A percentile compares a stretch with the other conserved stretches of the same genome.
Evolutionary conservation across 2,888 invertebrate species (phyloP).

Genomic region (Willowsia nigromaculata): DNA sequence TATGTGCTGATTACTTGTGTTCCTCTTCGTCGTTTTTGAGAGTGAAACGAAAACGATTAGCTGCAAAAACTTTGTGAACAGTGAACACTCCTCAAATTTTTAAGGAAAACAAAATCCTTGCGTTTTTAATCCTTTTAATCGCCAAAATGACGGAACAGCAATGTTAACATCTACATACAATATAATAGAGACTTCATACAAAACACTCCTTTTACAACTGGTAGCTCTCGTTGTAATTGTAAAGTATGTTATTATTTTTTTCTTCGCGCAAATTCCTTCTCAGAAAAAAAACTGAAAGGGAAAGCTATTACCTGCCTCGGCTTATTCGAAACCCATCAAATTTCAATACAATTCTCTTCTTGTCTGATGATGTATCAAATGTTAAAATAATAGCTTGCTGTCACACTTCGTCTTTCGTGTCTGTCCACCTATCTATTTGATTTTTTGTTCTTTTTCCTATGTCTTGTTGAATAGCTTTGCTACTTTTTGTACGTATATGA

Average conservation of each 20-base stretch:
- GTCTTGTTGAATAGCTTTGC: not conserved
- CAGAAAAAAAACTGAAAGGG: slow-evolving; percentile 28
- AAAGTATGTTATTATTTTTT: not conserved
- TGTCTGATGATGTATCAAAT: slow-evolving; percentile 42
- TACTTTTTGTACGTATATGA: slow-evolving; percentile 15
- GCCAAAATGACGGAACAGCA: slow-evolving; percentile 15
- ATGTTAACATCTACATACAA: not conserved
- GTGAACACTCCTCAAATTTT: slow-evolving; percentile 3
- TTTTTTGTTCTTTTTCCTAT: not conserved
- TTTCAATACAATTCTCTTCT: not conserved
- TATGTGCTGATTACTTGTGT: not conserved
- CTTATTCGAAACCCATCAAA: not conserved
- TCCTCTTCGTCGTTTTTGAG: not conserved
- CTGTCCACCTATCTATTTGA: not conserved
- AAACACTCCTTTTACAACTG: not conserved
- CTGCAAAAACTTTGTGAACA: not conserved
- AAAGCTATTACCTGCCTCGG: slow-evolving; percentile 12
- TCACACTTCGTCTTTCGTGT: not conserved
- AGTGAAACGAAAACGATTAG: slow-evolving; percentile 29
- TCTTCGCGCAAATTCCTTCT: slow-evolving; percentile 1
- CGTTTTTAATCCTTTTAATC: slow-evolving; percentile 46
- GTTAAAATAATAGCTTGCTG: slow-evolving; percentile 36
- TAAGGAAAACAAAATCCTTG: not conserved
- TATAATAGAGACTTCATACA: not conserved
- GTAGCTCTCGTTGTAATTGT: slow-evolving; percentile 2